These are phyloP conservation scores for Carassius auratus DNA, from an alignment of 2,113 vertebrate genomes.

Conservation along the genomic window DNA sequence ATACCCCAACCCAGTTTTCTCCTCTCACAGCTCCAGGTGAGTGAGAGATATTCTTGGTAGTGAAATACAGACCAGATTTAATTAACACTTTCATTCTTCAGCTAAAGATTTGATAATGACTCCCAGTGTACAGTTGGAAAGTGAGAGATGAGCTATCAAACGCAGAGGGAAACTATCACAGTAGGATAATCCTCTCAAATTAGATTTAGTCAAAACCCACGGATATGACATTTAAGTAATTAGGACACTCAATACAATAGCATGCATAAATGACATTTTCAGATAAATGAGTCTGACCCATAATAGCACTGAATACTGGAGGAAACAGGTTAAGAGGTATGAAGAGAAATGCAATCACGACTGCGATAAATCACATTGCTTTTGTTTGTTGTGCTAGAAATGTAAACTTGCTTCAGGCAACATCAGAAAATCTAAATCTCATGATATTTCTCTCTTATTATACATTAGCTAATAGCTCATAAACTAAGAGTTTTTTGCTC, in stretches of 20 bases:
- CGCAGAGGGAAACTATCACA: neutral
- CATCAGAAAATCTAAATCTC: neutral
- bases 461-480: neutral
- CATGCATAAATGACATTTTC: constrained; percentile 6
- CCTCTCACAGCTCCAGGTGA: constrained; percentile 4
- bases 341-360: neutral
- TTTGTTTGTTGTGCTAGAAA: neutral
- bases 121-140: constrained; percentile 7
- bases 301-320: neutral
- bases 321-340: neutral
- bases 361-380: constrained; percentile 8
- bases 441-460: constrained; percentile 1
- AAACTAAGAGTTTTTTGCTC: neutral
- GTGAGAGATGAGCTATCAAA: constrained; percentile 23
- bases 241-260: constrained; percentile 16
- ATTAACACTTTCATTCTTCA: constrained; percentile 19
- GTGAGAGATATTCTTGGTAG: constrained; percentile 7
- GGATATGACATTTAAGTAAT: neutral
- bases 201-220: constrained; percentile 14
- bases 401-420: neutral
- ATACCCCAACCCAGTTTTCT: neutral
- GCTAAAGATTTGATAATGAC: constrained; percentile 16
- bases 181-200: constrained; percentile 18
- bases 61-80: constrained; percentile 3
- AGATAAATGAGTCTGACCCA: constrained; percentile 2